Base-by-base conservation (phyloP, 2,113 vertebrate genomes). In the Scalopus aquaticus region DNA sequence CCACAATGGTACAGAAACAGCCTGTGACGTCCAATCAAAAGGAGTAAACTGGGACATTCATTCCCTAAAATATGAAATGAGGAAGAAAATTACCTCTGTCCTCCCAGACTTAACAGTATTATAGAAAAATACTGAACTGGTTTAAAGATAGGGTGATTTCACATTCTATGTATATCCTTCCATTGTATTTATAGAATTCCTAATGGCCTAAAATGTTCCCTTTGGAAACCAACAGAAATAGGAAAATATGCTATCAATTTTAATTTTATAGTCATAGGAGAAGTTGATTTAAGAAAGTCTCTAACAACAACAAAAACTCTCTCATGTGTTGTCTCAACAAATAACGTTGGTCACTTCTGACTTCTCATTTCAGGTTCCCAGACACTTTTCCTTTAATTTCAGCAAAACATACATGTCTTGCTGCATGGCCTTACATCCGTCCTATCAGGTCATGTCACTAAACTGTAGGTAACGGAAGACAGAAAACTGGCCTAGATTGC, bases 291-390 rank as follows among this genome's bases (percentile, higher is more conserved):
- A 22, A 54, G 83, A 26, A 49, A 51, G 16, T 51, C 49, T 16
- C 49, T 51, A 51, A 11, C 60, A 26, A 11, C 56, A 58, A 58
- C n/a, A 58, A 58, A 69, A 30, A 81, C n/a, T 26, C 49, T 58
- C 42, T 62, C 79, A 93, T 22, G 35, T 54, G 44, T 32, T 42
- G 49, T 54, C 46, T 51, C 79, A 51, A 58, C 24, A 73, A 51
- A 65, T 22, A 73, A 87, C 16, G 32, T 26, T 60, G 80, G 30
- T 39, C 42, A 46, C 46, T 88, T 79, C 20, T 42, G 46, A 80
- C 67, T 24, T 91, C 22, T 83, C 65, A 64, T 60, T 92, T 54
- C 70, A 91, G 90, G 46, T 70, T 86, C 77, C 30, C 79, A 70
- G 90, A 85, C 82, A 86, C 54, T 28, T 46, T 3, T 60, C 88